Evolutionary conservation across 2,797 vertebrate species (phyloP), one percentile per base, ranked within the genome.

Genomic region (Catostomus latipinnis): DNA sequence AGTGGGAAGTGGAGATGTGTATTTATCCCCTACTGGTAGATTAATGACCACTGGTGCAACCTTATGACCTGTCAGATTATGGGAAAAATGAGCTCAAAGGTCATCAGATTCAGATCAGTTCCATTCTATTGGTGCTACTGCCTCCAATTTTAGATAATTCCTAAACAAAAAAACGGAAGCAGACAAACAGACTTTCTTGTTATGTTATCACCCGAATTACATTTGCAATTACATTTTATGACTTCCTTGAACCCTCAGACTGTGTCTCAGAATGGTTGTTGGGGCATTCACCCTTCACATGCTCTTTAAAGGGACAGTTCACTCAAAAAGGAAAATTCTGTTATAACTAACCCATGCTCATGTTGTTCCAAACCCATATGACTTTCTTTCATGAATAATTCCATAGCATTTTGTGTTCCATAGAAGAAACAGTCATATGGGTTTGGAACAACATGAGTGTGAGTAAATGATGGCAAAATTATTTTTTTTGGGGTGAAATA

Each of bases 31-130:
- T 88, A 84, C 83, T 65, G 62, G 74, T 72, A 92, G 93, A 94
- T 92, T 88, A 91, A 94, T 91, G 87, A 83, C 73, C 76, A 83
- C 88, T 87, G 78, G 88, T 86, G 82, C 85, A 56, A 86, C 74
- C 79, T 87, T 90, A 92, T 91, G 92, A 92, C 90, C 91, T 92
- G 92, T 91, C 92, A 90, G 84, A 92, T 90, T 88, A 87, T 50
- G 73, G 89, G 83, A 92, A 90, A 93, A 93, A 93, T 93, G 91
- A 82, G 91, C 90, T 92, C 89, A 89, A 2, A 91, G 89, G 90
- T 92, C 88, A 87, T 84, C 80, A 84, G 91, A 92, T 92, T 89
- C 84, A 89, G 89, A 92, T 91, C 90, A 84, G 86, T 58, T 66
- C 82, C 89, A 88, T 89, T 92, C 84, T 87, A 56, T 65, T 82